Evolutionary conservation across 2,113 vertebrate species (phyloP), one percentile per base, ranked within the genome.

Genomic region (Hippocampus comes): DNA sequence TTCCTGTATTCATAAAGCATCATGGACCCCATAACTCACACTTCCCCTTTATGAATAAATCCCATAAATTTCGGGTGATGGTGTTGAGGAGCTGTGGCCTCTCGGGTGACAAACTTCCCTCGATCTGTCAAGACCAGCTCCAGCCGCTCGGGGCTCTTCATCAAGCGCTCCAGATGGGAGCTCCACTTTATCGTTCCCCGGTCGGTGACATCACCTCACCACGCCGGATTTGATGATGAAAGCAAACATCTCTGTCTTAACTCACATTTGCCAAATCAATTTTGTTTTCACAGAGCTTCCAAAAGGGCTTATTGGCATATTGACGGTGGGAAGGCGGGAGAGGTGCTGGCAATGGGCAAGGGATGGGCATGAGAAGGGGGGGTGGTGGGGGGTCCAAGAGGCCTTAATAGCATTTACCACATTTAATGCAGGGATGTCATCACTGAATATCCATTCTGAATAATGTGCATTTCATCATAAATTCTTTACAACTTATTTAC

Each of bases 241-340:
- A 97, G 96, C 96, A 98, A 98, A 97, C 96, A 97, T 95, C 98
- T 98, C 95, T 97, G 95, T 98, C 96, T 96, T 94, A 93, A 90
- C 94, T 96, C 95, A 96, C 96, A 96, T 96, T 98, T 96, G 94
- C 93, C 94, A 95, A 97, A 98, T 98, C 96, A 97, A 97, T 98
- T 96, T 95, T 94, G 94, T 91, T 98, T 98, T 98, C 96, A 97
- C 95, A 96, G 95, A 95, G 94, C 89, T 41, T 93, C 76, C 53
- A 25, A 72, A 74, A 30, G 59, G 93, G 93, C 94, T 95, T 96
- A 93, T 95, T 97, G 97, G 95, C 96, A 97, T 98, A 98, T 98
- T 98, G 97, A 98, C 94, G 94, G 92, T 95, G 94, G 94, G 93
- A 91, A 74, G 67, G 61, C 55, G 42, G 71, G 63, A 60, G 61